Evolutionary conservation across 2,113 vertebrate species (phyloP).

Genomic region (Chloropsis hardwickii): DNA sequence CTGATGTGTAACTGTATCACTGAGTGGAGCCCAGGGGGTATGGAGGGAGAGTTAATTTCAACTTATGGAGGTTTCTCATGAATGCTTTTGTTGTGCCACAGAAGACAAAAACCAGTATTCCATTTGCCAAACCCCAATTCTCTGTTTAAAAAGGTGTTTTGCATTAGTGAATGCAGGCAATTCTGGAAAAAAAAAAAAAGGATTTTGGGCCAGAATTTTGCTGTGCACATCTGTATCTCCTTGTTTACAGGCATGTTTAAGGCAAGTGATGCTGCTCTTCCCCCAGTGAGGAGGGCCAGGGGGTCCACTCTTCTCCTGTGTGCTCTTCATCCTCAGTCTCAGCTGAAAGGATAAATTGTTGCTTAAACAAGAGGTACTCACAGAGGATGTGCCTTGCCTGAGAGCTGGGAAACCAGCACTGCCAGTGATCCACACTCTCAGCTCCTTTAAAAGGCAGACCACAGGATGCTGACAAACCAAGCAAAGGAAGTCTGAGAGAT

Average conservation of each 20-base stretch:
- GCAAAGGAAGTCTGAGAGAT: not conserved
- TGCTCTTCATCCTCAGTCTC: not conserved
- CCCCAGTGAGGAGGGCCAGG: not conserved
- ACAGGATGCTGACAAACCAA: not conserved
- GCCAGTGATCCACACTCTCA: accelerated
- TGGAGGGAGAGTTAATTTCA: not conserved
- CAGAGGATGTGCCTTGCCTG: not conserved
- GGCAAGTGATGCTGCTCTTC: not conserved
- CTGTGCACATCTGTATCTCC: not conserved
- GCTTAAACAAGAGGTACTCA: not conserved
- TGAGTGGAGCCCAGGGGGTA: not conserved
- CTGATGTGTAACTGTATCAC: not conserved
- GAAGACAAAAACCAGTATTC: not conserved
- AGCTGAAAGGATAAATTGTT: not conserved
- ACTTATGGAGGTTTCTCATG: not conserved
- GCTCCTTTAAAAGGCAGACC: not conserved
- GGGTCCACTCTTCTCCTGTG: not conserved
- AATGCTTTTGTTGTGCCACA: not conserved
- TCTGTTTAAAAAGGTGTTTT: not conserved
- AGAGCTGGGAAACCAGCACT: not conserved
- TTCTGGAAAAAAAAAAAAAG: not conserved
- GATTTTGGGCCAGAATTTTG: not conserved
- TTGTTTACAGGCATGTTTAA: not conserved
- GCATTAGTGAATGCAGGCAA: not conserved
- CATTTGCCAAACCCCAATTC: not conserved